A percentile compares a stretch with the other conserved stretches of the same genome.
These are phyloP conservation scores for Acronicta psi DNA, from an alignment of 2,888 invertebrate species.

Conservation along the genomic window DNA sequence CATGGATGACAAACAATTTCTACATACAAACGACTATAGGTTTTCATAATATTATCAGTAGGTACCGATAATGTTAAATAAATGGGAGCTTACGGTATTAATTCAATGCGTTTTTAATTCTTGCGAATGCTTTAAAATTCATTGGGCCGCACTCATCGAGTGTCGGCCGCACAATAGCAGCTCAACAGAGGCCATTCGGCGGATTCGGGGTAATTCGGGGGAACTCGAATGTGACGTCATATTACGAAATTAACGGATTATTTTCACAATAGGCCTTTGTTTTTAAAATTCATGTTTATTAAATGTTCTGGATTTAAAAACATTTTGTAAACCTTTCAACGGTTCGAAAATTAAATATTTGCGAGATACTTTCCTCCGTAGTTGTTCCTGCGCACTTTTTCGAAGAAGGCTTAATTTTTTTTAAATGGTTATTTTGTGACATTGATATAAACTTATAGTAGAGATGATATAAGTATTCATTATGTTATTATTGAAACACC, in stretches of 20 bases:
- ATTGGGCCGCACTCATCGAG: slow-evolving; percentile 26
- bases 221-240: slow-evolving; percentile 31
- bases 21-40: no score
- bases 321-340: background rate
- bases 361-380: no score
- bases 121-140: slow-evolving; percentile 28
- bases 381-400: no score
- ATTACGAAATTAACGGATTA: slow-evolving; percentile 8
- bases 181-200: slow-evolving; percentile 7
- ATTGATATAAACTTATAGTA: no score
- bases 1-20: no score
- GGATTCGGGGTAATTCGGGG: no score
- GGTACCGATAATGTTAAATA: no score
- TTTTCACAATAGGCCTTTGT: slow-evolving; percentile 7
- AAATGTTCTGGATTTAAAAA: background rate
- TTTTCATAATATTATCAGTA: no score
- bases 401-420: no score
- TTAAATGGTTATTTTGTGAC: no score
- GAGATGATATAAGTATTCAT: no score
- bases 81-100: slow-evolving; percentile 6
- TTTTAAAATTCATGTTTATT: slow-evolving; percentile 4
- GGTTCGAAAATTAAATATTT: background rate
- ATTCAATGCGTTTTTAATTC: slow-evolving; percentile 29
- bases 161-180: slow-evolving; percentile 26
- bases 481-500: no score